Base-by-base conservation (phyloP, 1,140 invertebrate genomes). In the Leptopilina clavipes region DNA sequence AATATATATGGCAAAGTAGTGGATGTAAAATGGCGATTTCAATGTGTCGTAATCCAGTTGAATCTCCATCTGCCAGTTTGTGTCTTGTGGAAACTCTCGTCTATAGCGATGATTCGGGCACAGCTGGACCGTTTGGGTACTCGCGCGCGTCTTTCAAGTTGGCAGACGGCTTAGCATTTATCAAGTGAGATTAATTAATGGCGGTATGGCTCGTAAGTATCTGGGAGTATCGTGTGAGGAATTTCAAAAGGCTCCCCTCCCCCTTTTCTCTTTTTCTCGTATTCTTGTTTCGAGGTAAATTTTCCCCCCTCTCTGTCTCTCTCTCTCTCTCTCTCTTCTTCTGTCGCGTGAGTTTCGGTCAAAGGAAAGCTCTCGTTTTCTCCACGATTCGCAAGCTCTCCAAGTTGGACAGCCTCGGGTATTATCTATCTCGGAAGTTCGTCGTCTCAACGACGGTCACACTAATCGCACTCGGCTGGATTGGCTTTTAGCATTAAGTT, bases 391-490 rank as follows among this genome's bases (percentile, higher is more conserved):
- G 25, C 59, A 65, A 12, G 79, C 75, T 84, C 82, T 84, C 81
- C 56, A 85, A 85, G 79, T 85, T 85, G 81, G 83, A 83, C 82
- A 79, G 79, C 75, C 75, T 22, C 22, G 76, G 77, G 80, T 83
- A 84, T 84, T 85, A 86, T 86, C 83, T 85, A 84, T 72, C 80
- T 80, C 70, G 82, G 75, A 85, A 86, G 84, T 85, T 86, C 73
- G 77, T 78, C 79, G 79, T 79, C 76, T 75, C 74, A 43, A 77
- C 74, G 76, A 85, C 79, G 82, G 83, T 81, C 83, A 82, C 85
- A 82, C 83, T 86, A 86, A 86, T 86, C 83, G 82, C 77, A 81
- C 81, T 78, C 79, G 78, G 76, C 77, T 81, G 73, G 77, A 86
- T 84, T 85, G 82, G 81, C 84, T 85, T 83, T 83, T 84, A 84